Conservation (phyloP, 1,140 invertebrate genomes). For the Pseudomyrmex dendroicus region DNA sequence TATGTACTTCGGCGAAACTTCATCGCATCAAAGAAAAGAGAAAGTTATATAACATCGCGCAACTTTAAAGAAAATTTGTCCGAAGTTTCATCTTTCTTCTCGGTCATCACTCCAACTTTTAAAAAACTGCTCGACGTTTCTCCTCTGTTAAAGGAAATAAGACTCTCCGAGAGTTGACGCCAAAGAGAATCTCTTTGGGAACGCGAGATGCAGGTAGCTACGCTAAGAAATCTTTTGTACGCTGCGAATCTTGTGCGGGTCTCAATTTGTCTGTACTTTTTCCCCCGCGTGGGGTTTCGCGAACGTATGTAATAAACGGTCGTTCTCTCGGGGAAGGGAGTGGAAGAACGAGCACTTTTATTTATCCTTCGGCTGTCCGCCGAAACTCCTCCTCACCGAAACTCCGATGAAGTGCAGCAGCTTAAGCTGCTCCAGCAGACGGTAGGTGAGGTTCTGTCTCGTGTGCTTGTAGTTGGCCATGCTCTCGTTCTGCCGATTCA, state of each 20-base stretch:
- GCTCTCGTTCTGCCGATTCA: slow-evolving; percentile 80
- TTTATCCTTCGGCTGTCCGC: slow-evolving; percentile 25
- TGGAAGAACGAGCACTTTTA: not conserved
- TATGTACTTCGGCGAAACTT: not conserved
- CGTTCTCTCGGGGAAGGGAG: not conserved
- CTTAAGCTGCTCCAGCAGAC: slow-evolving; percentile 89
- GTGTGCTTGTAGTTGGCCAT: slow-evolving; percentile 90
- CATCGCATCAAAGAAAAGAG: not conserved
- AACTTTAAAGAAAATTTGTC: not conserved
- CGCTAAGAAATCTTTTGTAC: not conserved
- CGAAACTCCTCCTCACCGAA: slow-evolving; percentile 88
- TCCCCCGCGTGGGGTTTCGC: not conserved
- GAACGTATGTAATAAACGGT: slow-evolving; percentile 27
- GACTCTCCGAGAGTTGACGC: no score
- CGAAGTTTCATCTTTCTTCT: not conserved
- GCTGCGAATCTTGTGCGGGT: not conserved
- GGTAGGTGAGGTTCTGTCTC: slow-evolving; percentile 88
- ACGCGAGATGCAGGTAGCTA: not conserved
- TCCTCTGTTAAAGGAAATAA: not conserved
- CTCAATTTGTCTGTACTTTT: slow-evolving; percentile 18
- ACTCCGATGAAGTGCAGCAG: slow-evolving; percentile 92
- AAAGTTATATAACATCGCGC: not conserved
- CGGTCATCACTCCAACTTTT: slow-evolving; percentile 3
- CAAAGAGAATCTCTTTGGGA: no score
- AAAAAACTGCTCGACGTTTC: not conserved